Evolutionary conservation across 1,140 invertebrate genomes (phyloP).

Genomic region (Myzus persicae): DNA sequence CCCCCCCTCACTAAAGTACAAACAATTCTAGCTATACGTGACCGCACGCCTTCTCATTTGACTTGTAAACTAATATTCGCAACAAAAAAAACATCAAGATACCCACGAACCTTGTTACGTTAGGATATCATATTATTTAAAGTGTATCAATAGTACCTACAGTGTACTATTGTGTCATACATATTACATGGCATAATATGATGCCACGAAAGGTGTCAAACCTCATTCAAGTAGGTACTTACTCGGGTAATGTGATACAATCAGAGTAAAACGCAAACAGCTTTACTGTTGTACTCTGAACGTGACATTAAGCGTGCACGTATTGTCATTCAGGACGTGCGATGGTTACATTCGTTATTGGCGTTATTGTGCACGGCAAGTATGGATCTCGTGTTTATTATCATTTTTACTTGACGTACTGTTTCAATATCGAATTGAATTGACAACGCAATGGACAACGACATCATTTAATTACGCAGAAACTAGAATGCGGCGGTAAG

Average conservation of each 20-base stretch:
- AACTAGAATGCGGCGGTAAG: neutral
- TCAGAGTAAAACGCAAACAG: neutral
- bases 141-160: neutral
- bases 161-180: neutral
- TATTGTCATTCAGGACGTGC: neutral
- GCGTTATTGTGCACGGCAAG: neutral
- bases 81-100: neutral
- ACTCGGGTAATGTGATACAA: neutral
- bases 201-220: neutral
- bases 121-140: constrained; percentile 2
- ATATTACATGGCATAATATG: neutral
- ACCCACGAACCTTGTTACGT: neutral
- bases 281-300: constrained; percentile 10
- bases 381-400: neutral
- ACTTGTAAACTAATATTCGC: neutral
- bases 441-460: neutral
- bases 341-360: neutral
- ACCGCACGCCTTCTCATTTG: neutral
- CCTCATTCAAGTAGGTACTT: neutral
- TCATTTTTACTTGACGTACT: neutral
- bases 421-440: neutral
- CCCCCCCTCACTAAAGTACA: neutral
- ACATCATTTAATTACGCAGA: neutral
- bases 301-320: neutral
- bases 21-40: neutral